Evolutionary conservation across 2,113 vertebrate species (phyloP), one percentile per base, ranked within the genome.

Genomic region (Maccullochella peelii): DNA sequence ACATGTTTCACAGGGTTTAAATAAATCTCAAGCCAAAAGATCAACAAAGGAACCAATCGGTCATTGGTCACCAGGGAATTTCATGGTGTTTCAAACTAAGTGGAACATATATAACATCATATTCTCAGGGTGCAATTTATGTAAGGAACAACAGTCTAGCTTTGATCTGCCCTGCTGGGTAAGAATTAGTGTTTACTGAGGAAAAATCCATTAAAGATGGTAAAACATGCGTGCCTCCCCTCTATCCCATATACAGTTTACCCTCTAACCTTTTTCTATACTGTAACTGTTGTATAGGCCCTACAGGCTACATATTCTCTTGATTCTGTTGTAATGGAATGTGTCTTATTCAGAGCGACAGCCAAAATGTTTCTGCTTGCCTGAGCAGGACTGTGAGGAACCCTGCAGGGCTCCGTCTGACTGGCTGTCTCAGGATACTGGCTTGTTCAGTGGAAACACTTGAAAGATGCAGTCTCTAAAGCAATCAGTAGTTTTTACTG

Each of bases 331-430:
- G 88, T 92, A 81, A 67, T 88, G 93, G 92, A 93, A 95, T 95
- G 90, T 66, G 74, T 89, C 85, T 89, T 33, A 73, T 85, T 86
- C 77, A 69, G 84, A 88, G 82, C 85, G 89, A 92, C 86, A 82
- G 85, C 85, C 75, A 63, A 84, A 85, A 50, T 90, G 90, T 91
- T 89, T 87, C 86, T 92, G 86, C 94, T 83, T 94, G 94, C 88
- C 92, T 93, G 92, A 93, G 91, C 93, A 94, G 73, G 86, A 93
- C 91, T 78, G 68, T 4, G 83, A 87, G 85, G 89, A 91, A 62
- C 86, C 88, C 92, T 71, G 86, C 85, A 82, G 91, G 91, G 81
- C 85, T 83, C 79, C 0, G 79, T 87, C 88, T 89, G 85, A 61
- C 69, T 58, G 79, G 49, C 86, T 86, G 87, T 79, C 80, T 92